Evolutionary conservation across 2,888 invertebrate genomes (phyloP), one percentile per base, ranked within the genome.

Genomic region (Escarpia spicata): DNA sequence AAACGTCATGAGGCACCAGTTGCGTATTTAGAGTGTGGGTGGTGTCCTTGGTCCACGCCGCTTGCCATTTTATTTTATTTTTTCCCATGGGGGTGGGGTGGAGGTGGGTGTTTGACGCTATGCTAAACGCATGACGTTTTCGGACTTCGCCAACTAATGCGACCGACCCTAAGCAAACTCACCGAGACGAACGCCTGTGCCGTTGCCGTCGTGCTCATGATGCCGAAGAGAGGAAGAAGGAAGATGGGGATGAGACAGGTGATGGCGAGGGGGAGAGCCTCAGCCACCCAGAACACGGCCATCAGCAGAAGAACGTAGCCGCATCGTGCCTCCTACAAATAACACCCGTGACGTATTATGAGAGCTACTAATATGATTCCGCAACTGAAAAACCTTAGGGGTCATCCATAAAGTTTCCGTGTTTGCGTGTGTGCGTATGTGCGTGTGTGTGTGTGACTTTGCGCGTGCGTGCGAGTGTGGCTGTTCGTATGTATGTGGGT

Each of bases 291-390:
- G 89, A 43, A 92, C 37, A 37, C 44, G 37, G 60, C 92, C 92
- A 92, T 92, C 92, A 92, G 92, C n/a, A 92, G 58, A 75, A 92
- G 92, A 75, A 92, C 26, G 75, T 92, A 92, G 89, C 92, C 92
- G 75, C 92, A 92, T 31, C n/a, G 4, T 37, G 91, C 93, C 92
- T 91, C 90, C 91, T 75, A 45, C 75, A 75, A 75, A 75, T 26
- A 15, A 75, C 19, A n/a, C 19, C 26, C 26, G 26, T 26, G 75
- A 19, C 2, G 19, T 75, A n/a, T 45, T 45, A 45, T 6, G 45
- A 45, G 45, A 45, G 10, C 52, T 12, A 52, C 9, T 15, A 52
- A 37, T 0, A 37, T 37, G 37, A 37, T 37, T 37, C 37, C 37
- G 37, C 37, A 37, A 37, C 37, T 37, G 37, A 37, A 37, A 37